These are phyloP conservation scores for Paradoxurus hermaphroditus DNA, from an alignment of 2,113 vertebrate species.

Conservation along the genomic window DNA sequence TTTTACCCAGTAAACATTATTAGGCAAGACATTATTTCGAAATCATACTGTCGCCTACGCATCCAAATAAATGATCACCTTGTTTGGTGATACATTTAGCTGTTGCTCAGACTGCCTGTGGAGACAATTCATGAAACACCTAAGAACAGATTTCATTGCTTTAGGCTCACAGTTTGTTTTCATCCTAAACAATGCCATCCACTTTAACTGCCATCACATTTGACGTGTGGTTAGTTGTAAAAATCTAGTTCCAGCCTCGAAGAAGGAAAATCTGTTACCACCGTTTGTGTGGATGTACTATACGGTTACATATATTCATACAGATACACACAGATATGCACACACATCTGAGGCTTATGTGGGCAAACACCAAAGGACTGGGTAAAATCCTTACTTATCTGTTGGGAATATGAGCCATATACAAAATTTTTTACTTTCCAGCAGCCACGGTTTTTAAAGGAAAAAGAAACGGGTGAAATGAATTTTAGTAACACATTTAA, in stretches of 20 bases:
- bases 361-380: not conserved
- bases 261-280: not conserved
- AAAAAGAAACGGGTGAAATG: not conserved
- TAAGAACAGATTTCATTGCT: conserved; percentile 17
- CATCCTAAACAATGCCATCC: not conserved
- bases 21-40: conserved; percentile 36
- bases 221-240: conserved; percentile 17
- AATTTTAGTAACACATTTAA: conserved; percentile 29
- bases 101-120: not conserved
- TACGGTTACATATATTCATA: not conserved
- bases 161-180: conserved; percentile 24
- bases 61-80: not conserved
- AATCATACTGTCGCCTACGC: not conserved
- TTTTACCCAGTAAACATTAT: too few relatives aligned
- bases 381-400: not conserved
- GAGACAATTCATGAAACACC: conserved; percentile 26
- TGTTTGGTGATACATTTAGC: not conserved
- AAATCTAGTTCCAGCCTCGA: not conserved
- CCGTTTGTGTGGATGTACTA: not conserved
- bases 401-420: not conserved
- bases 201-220: not conserved
- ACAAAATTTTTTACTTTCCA: not conserved
- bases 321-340: not conserved
- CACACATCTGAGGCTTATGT: not conserved
- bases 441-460: not conserved